Conservation (phyloP, 2,113 vertebrate species). For the Phodopus roborovskii region DNA sequence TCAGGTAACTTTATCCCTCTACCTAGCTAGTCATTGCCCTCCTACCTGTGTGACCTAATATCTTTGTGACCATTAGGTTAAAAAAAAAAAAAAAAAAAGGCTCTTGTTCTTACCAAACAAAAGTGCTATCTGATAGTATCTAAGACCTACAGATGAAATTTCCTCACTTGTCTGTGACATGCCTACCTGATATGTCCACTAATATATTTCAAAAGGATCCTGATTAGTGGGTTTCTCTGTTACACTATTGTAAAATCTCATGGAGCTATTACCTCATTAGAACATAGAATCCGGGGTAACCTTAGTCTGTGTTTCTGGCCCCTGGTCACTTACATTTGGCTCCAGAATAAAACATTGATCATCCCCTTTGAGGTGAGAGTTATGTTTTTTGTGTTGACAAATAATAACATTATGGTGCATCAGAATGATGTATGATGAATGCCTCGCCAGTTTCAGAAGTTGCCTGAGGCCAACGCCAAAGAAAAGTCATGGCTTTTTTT, state of each 20-base stretch:
- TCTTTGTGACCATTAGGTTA: background rate
- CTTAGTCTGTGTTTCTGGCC: background rate
- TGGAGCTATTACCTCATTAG: background rate
- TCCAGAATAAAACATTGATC: background rate
- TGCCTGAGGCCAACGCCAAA: background rate
- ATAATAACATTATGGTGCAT: too few relatives aligned
- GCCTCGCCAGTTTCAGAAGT: background rate
- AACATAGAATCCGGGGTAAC: background rate
- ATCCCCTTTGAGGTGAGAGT: background rate
- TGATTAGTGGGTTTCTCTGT: background rate
- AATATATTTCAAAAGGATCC: background rate
- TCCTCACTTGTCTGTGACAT: background rate
- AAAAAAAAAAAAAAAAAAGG: too few relatives aligned
- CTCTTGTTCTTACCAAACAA: background rate
- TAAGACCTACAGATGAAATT: background rate
- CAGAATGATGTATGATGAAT: background rate
- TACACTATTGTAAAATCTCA: background rate
- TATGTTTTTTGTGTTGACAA: background rate
- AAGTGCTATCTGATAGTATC: background rate
- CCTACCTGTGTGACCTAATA: background rate
- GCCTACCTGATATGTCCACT: background rate
- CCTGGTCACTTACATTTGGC: background rate
- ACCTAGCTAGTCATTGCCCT: background rate
- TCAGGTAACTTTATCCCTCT: background rate
- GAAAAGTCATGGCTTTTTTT: background rate